Conservation (phyloP, 2,888 invertebrate genomes). For the Tenthredo distinguenda region DNA sequence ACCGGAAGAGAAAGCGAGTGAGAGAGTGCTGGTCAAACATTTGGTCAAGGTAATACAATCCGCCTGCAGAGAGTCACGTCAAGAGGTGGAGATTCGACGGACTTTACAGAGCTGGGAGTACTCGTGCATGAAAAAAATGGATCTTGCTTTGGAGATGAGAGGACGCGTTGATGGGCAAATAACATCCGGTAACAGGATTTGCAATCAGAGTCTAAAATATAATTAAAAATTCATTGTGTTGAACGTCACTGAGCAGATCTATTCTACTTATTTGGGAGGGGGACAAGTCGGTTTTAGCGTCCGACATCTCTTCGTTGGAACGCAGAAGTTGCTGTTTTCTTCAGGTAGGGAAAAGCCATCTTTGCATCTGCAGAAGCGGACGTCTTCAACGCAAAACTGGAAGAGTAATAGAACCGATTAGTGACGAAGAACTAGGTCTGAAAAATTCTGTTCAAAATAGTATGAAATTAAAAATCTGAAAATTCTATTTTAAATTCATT, state of each 20-base stretch:
- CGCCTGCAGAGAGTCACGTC: constrained; percentile 37
- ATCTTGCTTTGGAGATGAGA: background rate
- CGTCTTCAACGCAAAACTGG: background rate
- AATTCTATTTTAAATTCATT: background rate
- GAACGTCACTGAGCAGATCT: background rate
- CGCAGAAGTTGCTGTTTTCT: background rate
- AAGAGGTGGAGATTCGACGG: constrained; percentile 17
- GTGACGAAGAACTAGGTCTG: too few species aligned
- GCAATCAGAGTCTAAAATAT: background rate
- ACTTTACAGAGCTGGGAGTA: background rate
- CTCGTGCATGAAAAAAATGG: background rate
- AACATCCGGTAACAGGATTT: background rate
- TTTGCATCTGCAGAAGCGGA: background rate
- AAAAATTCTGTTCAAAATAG: background rate
- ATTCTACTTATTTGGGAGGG: background rate
- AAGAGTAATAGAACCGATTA: background rate
- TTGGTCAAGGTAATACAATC: constrained; percentile 67
- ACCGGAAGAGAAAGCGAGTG: constrained; percentile 49
- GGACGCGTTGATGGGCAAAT: background rate
- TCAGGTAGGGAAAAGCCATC: background rate
- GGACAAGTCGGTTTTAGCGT: background rate
- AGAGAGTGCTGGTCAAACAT: constrained; percentile 65
- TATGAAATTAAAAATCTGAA: background rate
- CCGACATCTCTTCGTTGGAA: background rate
- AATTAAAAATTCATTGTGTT: background rate